Conservation (phyloP, 2,113 vertebrate genomes). For the Catharus fuscescens region DNA sequence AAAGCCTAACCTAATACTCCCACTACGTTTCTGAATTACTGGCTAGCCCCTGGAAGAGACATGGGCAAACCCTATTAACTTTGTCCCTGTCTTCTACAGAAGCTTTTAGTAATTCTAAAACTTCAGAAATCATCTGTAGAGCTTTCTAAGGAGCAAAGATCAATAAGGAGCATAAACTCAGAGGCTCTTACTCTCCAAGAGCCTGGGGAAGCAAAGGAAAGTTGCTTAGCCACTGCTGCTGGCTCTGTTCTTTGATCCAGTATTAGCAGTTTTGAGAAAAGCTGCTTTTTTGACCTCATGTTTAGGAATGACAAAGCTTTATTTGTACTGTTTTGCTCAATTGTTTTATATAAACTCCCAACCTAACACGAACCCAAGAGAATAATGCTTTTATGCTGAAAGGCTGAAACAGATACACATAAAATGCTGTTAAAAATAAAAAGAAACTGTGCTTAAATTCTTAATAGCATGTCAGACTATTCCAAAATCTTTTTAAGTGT, state of each 20-base stretch:
- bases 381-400: not conserved
- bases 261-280: conserved; percentile 44
- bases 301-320: conserved; percentile 33
- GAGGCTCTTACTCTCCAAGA: not conserved
- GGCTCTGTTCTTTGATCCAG: conserved; percentile 18
- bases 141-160: not conserved
- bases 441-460: not conserved
- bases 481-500: not conserved
- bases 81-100: not conserved
- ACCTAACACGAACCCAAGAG: not conserved
- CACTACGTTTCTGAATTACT: not conserved
- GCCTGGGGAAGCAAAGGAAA: not conserved
- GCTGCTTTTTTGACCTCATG: conserved; percentile 44
- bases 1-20: not conserved
- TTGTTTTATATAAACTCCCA: conserved; percentile 15
- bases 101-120: not conserved
- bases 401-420: not conserved
- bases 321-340: conserved; percentile 6
- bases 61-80: not conserved
- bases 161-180: not conserved
- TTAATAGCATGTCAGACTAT: not conserved
- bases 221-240: not conserved
- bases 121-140: not conserved
- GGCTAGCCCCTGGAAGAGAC: not conserved
- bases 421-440: not conserved